Evolutionary conservation across 2,888 invertebrate genomes (phyloP), one percentile per base, ranked within the genome.

Genomic region (Camponotus fellah): DNA sequence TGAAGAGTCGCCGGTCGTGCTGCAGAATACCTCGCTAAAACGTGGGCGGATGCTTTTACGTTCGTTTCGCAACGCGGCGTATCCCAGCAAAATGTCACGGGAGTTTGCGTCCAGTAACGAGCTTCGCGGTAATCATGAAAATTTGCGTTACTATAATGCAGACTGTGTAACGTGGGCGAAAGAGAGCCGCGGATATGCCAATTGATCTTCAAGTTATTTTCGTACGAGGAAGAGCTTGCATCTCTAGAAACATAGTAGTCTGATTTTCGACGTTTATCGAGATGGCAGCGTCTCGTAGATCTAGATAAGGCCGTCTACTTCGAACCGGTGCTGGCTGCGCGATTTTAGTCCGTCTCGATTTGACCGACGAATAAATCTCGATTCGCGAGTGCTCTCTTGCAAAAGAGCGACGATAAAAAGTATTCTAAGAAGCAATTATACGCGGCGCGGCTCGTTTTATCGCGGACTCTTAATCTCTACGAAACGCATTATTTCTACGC

Each of bases 381-480:
- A 65, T 60, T 79, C 79, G 71, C 46, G 79, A 9, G 66, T 53
- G 68, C 26, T 46, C 21, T 77, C 76, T 26, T 26, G 76, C 77
- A 46, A 79, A 69, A 60, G 58, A 79, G 71, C 46, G 79, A 79
- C 46, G 69, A 79, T 79, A 69, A 69, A 79, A 69, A 68, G 60
- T 60, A 43, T 79, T 79, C 79, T 49, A 46, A 79, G 79, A 71
- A 79, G 79, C 71, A 79, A 79, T 79, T 79, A 79, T 79, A 79
- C 46, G 79, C 71, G 43, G 79, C 60, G 69, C 46, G 71, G 71
- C 6, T 60, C 58, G 12, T 69, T 79, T 26, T 37, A 79, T 79
- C 79, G 46, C 71, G 46, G 17, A 49, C 71, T 79, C 46, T 79
- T 62, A 79, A 79, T 79, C 79, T 79, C 69, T 69, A 46, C 60